Percentiles rank a stretch among this genome's conserved stretches.
These are phyloP conservation scores for Poeciliopsis infans DNA, from an alignment of 2,797 vertebrate genomes.

Conservation along the genomic window DNA sequence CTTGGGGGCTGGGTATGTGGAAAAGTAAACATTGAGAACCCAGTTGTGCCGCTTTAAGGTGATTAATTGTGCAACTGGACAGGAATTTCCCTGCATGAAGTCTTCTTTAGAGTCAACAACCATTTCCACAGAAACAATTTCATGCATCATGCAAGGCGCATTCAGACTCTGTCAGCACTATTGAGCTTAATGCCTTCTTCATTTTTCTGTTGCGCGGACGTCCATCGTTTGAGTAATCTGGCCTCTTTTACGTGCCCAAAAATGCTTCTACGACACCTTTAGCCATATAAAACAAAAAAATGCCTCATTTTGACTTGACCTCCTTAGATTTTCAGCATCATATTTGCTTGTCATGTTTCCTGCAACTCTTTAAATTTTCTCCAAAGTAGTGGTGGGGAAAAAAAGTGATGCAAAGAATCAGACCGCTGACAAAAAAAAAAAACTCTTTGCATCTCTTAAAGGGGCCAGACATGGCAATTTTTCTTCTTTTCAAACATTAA, in stretches of 20 bases:
- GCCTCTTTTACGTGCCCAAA: not conserved
- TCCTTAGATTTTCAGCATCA: not conserved
- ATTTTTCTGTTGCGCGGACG: not conserved
- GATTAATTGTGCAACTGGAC: slow-evolving; percentile 77
- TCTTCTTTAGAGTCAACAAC: slow-evolving; percentile 48
- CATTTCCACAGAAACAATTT: slow-evolving; percentile 58
- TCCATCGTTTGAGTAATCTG: not conserved
- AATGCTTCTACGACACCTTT: not conserved
- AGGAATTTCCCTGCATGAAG: slow-evolving; percentile 77
- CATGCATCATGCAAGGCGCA: slow-evolving; percentile 26
- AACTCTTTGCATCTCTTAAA: not conserved
- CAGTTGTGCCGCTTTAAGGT: slow-evolving; percentile 54
- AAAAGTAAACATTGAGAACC: slow-evolving; percentile 26
- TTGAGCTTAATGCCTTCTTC: not conserved
- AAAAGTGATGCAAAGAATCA: not conserved
- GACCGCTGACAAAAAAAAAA: not conserved
- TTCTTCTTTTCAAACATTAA: not conserved
- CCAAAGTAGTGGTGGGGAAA: not conserved
- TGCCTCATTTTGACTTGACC: not conserved
- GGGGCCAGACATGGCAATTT: not conserved
- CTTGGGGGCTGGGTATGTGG: not conserved
- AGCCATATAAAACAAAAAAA: not conserved
- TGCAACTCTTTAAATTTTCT: not conserved
- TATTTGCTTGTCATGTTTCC: not conserved
- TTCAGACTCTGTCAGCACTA: not conserved